phyloP scores from a whole-genome alignment of 2,797 vertebrate genomes.

The Myotis myotis region DNA sequence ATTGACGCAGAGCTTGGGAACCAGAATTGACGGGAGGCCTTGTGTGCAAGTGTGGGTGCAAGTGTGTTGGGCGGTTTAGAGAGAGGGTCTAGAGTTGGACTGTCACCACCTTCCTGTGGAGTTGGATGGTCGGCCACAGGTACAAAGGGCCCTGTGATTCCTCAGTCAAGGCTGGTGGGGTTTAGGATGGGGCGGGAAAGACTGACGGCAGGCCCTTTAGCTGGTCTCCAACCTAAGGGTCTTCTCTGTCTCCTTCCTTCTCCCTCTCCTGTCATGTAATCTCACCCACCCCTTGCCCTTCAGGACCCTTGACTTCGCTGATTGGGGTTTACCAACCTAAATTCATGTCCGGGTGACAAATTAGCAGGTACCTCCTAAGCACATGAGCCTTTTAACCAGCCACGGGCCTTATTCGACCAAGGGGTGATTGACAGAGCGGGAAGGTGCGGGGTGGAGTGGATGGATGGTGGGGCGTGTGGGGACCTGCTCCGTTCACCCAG shows the following conservation, averaged over 20 bases:
- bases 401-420: neutral
- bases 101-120: neutral
- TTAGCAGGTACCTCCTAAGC: neutral
- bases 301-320: neutral
- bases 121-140: neutral
- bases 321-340: neutral
- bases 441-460: neutral
- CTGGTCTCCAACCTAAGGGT: neutral
- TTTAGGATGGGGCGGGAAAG: neutral
- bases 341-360: neutral
- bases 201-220: neutral
- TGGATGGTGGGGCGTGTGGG: neutral
- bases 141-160: neutral
- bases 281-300: neutral
- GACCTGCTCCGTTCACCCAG: rapidly evolving
- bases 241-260: neutral
- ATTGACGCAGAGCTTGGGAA: neutral
- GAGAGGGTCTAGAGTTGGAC: neutral
- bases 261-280: neutral
- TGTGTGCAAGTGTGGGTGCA: neutral
- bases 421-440: neutral
- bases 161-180: neutral
- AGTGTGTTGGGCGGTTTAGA: neutral
- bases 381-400: neutral
- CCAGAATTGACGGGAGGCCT: neutral